These are phyloP conservation scores for Chalcosyrphus nemorum DNA, from an alignment of 2,888 invertebrate species.

Conservation along the genomic window DNA sequence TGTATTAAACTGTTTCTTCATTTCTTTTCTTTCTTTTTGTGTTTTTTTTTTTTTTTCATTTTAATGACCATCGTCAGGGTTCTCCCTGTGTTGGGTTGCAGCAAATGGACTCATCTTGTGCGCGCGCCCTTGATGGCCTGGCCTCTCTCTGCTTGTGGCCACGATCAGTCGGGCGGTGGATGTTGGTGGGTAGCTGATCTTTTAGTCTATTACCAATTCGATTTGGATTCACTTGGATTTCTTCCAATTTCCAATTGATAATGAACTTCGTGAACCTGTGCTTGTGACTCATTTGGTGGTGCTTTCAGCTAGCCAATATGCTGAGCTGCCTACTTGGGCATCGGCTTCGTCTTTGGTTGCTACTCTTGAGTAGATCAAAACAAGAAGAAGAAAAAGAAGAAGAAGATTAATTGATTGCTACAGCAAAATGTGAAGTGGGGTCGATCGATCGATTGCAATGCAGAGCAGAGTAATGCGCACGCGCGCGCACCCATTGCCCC, in stretches of 20 bases:
- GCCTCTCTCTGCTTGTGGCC: background rate
- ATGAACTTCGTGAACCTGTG: conserved; percentile 73
- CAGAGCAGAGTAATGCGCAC: conserved; percentile 59
- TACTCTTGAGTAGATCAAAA: conserved; percentile 29
- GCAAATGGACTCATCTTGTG: conserved; percentile 57
- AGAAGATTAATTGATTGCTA: conserved; percentile 67
- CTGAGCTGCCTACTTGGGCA: background rate
- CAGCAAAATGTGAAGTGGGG: conserved; percentile 62
- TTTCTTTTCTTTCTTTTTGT: conserved; percentile 17
- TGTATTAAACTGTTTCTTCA: conserved; percentile 64
- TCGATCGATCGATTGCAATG: conserved; percentile 65
- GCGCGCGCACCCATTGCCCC: conserved; percentile 68
- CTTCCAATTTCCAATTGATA: conserved; percentile 68
- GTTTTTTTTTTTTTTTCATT: conserved; percentile 21
- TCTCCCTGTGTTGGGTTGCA: conserved; percentile 12
- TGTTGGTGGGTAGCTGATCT: conserved; percentile 28
- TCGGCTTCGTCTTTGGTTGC: background rate
- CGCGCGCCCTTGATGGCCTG: conserved; percentile 71
- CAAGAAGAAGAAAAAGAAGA: conserved; percentile 1
- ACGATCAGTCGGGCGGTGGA: conserved; percentile 10
- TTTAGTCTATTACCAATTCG: conserved; percentile 69
- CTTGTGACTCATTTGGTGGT: conserved; percentile 36
- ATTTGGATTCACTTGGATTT: conserved; percentile 51
- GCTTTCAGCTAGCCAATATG: conserved; percentile 1
- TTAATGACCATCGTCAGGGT: conserved; percentile 49